Base-by-base conservation (phyloP, 2,888 invertebrate genomes). In the Seira sanloemensis region DNA sequence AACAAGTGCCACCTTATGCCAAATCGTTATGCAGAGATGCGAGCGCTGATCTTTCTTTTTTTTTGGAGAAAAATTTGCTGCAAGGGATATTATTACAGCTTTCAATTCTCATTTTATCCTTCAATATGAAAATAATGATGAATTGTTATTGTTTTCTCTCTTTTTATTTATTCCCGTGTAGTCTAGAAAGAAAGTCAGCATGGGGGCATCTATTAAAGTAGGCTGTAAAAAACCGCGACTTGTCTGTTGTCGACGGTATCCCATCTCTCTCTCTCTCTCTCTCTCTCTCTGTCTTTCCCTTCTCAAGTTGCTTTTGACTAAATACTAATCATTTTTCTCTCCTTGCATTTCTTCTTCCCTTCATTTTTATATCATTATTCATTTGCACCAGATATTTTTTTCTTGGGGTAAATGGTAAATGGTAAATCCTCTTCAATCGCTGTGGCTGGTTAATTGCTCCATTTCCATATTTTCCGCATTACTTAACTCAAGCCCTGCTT, bases 391-490 rank as follows among this genome's bases (percentile, higher is more conserved):
- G n/a, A n/a, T n/a, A n/a, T n/a, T 50, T 50, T 50, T 50, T 50
- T 50, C 5, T 50, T 50, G n/a, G n/a, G n/a, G n/a, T n/a, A n/a
- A n/a, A n/a, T 50, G 16, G 50, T 50, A 37, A 37, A 37, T 4
- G 12, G 12, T 12, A 50, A 50, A 50, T 50, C 50, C 50, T 50
- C 50, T 50, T 18, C 50, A 50, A 50, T 50, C 50, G 12, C 50
- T 50, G 50, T 7, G 16, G 18, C 25, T 19, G 18, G 25, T 72
- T 67, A 80, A 69, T 80, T 74, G 62, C 74, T 74, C 80, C 46
- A 80, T 80, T 80, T 80, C 68, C 80, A 80, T 80, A 80, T 80
- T 80, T 80, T 68, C 62, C 24, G 68, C 80, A 80, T 80, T 58
- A 69, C 23, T 79, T 72, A 66, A 50, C 50, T 50, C 50, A 50